Base-by-base conservation (phyloP, 1,140 invertebrate species). In the Tribolium madens region DNA sequence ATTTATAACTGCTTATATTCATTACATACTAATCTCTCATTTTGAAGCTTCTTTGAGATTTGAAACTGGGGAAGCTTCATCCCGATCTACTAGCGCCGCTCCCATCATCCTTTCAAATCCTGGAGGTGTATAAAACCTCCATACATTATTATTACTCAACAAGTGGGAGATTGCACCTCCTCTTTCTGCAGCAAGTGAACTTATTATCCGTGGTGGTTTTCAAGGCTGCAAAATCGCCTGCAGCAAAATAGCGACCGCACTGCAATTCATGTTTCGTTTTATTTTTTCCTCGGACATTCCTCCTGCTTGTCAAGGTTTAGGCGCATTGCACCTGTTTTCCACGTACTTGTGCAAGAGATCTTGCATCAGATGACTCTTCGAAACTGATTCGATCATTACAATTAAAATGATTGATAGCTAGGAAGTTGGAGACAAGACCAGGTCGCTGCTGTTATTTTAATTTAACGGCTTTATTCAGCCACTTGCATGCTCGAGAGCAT, bases 91-190 rank as follows among this genome's bases (percentile, higher is more conserved):
- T 36, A 1, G 10, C 1, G 33, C 33, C 33, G 33, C 33, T 36
- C 47, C 52, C 18, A n/a, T 21, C 18, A 4, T 57, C 52, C 17
- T 17, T 18, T 57, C 17, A 21, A n/a, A 57, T 21, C 52, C 52
- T 57, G 13, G 52, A 57, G 12, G 15, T 50, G 15, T 17, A 50
- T 13, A 57, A 53, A 57, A 21, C 52, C 26, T 33, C 57, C 10
- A 33, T n/a, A 42, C 36, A 2, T 42, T 42, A 42, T 26, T 26
- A n/a, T 64, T 64, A 64, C 21, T n/a, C 21, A 33, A 33, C 26
- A 64, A 64, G 57, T 64, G 26, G 26, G 26, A 64, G 21, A 64
- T 64, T 64, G 57, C 57, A 64, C 57, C 57, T 31, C 21, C n/a
- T n/a, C n/a, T n/a, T n/a, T n/a, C 26, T 33, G n/a, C 57, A 31